These are phyloP conservation scores for Conus ventricosus DNA, from an alignment of 1,140 invertebrate species.

Conservation along the genomic window DNA sequence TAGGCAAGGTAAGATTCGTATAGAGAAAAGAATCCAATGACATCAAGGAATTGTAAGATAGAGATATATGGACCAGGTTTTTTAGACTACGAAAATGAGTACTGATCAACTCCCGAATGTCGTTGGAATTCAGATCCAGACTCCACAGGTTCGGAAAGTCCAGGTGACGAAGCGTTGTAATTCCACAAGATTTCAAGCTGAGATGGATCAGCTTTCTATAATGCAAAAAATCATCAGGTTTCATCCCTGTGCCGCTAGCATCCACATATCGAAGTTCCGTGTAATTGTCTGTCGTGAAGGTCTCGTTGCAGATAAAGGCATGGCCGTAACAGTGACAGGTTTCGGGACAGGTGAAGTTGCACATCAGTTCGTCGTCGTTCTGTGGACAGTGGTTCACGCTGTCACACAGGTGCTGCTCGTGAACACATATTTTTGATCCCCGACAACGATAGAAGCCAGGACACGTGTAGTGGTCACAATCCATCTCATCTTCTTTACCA, in stretches of 20 bases:
- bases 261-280: neutral
- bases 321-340: conserved; percentile 13
- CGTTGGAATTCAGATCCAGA: neutral
- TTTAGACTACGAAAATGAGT: neutral
- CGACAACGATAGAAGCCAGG: conserved; percentile 36
- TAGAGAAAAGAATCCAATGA: neutral
- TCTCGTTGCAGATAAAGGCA: neutral
- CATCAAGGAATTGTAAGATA: neutral
- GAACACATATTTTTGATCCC: conserved; percentile 7
- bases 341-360: conserved; percentile 10
- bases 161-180: neutral
- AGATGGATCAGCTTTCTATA: conserved; percentile 2
- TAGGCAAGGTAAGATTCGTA: neutral
- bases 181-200: neutral
- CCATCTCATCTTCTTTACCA: neutral
- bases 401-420: conserved; percentile 32
- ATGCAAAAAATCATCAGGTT: neutral
- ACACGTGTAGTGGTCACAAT: conserved; percentile 12
- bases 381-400: conserved; percentile 15
- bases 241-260: neutral
- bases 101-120: neutral
- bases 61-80: neutral
- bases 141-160: neutral
- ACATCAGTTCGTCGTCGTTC: conserved; percentile 22
- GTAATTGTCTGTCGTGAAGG: neutral